phyloP scores from a whole-genome alignment of 2,797 vertebrate genomes.

The Pristis pectinata region DNA sequence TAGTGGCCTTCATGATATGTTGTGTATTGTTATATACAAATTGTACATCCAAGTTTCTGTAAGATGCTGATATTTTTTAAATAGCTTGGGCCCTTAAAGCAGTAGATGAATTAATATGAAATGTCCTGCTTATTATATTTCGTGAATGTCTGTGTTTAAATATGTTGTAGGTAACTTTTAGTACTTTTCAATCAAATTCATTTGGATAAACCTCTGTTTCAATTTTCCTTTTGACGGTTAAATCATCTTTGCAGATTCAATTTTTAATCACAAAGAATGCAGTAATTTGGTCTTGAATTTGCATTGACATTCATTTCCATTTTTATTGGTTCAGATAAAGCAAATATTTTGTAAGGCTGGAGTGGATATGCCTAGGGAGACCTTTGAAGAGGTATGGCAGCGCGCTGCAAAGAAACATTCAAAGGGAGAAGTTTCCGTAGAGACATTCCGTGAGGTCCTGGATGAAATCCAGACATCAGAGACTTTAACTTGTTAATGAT shows the following conservation, averaged over 20 bases:
- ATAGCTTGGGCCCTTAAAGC: not conserved
- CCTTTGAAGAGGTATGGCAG: slow-evolving; percentile 76
- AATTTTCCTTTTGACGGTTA: not conserved
- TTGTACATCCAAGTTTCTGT: too few relatives aligned
- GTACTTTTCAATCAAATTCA: not conserved
- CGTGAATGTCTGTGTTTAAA: not conserved
- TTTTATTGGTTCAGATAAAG: slow-evolving; percentile 60
- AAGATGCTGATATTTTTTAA: not conserved
- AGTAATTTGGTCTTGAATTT: not conserved
- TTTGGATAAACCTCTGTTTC: not conserved
- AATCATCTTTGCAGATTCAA: not conserved
- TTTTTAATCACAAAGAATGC: not conserved
- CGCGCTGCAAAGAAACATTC: slow-evolving; percentile 63
- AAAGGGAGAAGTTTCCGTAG: slow-evolving; percentile 68
- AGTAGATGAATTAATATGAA: not conserved
- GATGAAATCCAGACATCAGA: slow-evolving; percentile 59
- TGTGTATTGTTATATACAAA: too few relatives aligned
- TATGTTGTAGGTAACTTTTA: not conserved
- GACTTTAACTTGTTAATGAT: slow-evolving; percentile 35
- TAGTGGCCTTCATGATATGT: too few relatives aligned
- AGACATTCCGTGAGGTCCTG: slow-evolving; percentile 64
- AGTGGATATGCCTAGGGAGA: slow-evolving; percentile 59
- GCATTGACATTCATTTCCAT: not conserved
- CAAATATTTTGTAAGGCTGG: slow-evolving; percentile 68
- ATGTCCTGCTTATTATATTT: not conserved